Base-by-base conservation (phyloP, 2,113 vertebrate species). In the Ochotona curzoniae region DNA sequence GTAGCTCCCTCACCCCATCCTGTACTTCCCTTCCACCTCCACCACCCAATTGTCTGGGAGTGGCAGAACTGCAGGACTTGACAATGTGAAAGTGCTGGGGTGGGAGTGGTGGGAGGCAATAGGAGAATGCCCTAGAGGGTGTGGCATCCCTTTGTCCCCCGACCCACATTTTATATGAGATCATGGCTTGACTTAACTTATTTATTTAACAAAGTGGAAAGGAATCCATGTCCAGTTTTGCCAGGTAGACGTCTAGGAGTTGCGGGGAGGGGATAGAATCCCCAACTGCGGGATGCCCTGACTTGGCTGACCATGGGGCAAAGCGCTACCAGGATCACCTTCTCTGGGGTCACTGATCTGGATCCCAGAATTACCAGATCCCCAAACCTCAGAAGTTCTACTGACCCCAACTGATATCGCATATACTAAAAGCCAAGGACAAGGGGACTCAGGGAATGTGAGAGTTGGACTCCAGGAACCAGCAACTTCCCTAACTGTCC, bases 171-270 rank as follows among this genome's bases (percentile, higher is more conserved):
- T 91, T 38, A 60, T 38, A 70, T n/a, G n/a, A 66, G 83, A 70
- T 81, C 20, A 5, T 32, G 73, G 87, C 83, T 85, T 51, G 51
- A 73, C 54, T 96, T 97, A 97, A 97, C 54, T 97, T 97, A 97
- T 96, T 97, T 96, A 97, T 96, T 97, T 96, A 92, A 91, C 82
- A 64, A 87, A 90, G 44, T 49, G 81, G 78, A 93, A 90, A 60
- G 75, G 85, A 81, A 32, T 81, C 79, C 3, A 5, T 87, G 70
- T 66, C 94, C 78, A 76, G 51, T 69, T 70, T 57, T 91, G 63
- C 82, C 67, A 25, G 47, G 51, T 71, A 21, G 35, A 73, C 87
- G 28, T 82, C 80, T 67, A 67, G 71, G 71, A 64, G 38, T 63
- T 75, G 73, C 73, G 60, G 54, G 51, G 30, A 28, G 80, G 51